Evolutionary conservation across 2,888 invertebrate genomes (phyloP).

Genomic region (Chalcis sispes): DNA sequence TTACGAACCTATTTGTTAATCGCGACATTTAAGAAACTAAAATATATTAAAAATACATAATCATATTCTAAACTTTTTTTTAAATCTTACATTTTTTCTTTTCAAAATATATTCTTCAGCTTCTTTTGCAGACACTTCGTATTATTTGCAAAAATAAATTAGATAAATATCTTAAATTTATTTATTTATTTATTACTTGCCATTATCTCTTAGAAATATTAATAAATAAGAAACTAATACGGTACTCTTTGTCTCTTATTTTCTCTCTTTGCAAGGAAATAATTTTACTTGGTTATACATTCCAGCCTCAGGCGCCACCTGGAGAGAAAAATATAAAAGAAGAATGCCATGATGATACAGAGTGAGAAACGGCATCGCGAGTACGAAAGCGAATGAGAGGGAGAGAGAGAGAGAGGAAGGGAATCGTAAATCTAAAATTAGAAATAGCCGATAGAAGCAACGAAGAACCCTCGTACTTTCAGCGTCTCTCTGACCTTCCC

Average conservation of each 20-base stretch:
- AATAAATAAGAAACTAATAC: not conserved
- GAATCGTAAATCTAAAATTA: slow-evolving; percentile 60
- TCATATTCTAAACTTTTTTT: too few relatives aligned
- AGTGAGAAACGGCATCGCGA: slow-evolving; percentile 12
- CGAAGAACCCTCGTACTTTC: slow-evolving; percentile 34
- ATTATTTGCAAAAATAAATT: too few relatives aligned
- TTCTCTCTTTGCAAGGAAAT: not conserved
- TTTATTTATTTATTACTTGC: too few relatives aligned
- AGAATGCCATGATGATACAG: not conserved
- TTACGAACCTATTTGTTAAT: too few relatives aligned
- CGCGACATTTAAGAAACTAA: too few relatives aligned
- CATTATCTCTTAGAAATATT: not conserved
- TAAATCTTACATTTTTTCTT: too few relatives aligned
- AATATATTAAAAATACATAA: too few relatives aligned
- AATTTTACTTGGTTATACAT: too few relatives aligned
- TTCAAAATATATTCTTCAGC: too few relatives aligned
- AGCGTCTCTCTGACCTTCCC: too few relatives aligned
- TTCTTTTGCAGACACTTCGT: too few relatives aligned
- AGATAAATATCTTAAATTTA: too few relatives aligned
- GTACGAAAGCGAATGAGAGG: not conserved
- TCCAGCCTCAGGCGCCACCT: not conserved
- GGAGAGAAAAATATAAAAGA: not conserved
- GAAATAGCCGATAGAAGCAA: slow-evolving; percentile 62
- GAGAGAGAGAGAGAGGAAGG: slow-evolving; percentile 52
- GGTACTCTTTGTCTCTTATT: slow-evolving; percentile 9